Conservation (phyloP, 2,888 invertebrate genomes). For the Zonitis immaculata region DNA sequence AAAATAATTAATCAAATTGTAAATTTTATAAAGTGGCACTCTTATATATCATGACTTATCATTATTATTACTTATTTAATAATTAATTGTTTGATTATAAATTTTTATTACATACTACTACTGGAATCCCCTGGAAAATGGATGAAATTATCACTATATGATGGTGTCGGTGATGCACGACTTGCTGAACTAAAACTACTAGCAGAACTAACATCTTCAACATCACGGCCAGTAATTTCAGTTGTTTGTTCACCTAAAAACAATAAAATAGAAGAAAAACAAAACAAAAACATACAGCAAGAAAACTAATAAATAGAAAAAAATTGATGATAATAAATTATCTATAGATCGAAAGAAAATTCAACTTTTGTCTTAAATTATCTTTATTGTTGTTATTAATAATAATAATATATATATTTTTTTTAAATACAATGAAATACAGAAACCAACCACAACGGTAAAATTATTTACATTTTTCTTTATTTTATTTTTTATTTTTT, state of each 20-base stretch:
- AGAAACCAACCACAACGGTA: conserved; percentile 16
- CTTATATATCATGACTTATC: too few species aligned
- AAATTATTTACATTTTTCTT: conserved; percentile 19
- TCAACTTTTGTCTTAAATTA: conserved; percentile 8
- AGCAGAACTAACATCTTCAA: conserved; percentile 70
- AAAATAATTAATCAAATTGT: neutral
- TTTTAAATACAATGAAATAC: conserved; percentile 27
- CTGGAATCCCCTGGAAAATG: conserved; percentile 77
- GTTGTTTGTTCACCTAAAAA: conserved; percentile 60
- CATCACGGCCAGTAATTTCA: conserved; percentile 54
- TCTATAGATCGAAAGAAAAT: neutral
- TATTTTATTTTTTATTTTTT: too few species aligned
- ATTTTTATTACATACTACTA: conserved; percentile 53
- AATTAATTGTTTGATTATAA: too few species aligned
- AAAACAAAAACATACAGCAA: conserved; percentile 24
- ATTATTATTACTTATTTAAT: too few species aligned
- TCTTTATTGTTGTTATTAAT: conserved; percentile 23
- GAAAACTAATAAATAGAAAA: neutral
- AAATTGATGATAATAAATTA: neutral
- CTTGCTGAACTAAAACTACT: conserved; percentile 82
- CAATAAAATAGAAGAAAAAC: too few species aligned
- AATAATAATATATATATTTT: conserved; percentile 27
- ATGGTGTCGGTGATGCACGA: conserved; percentile 73
- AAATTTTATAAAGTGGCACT: neutral
- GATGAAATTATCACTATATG: conserved; percentile 69